Evolutionary conservation across 2,797 vertebrate genomes (phyloP), one percentile per base, ranked within the genome.

Genomic region (Chrysolophus pictus): DNA sequence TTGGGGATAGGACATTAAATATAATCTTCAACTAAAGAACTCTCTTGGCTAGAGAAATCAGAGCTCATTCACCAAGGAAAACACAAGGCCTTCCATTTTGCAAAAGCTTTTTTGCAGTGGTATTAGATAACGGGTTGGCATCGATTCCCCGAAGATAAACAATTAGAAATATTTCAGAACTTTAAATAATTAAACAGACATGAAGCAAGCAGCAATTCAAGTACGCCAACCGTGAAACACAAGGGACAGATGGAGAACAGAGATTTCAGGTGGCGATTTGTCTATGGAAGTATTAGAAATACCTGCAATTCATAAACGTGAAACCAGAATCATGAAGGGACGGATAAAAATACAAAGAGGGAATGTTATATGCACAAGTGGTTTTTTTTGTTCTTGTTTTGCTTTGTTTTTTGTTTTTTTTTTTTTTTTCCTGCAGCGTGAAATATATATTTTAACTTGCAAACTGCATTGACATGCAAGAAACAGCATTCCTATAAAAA

Each of bases 181-280:
- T 53, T 84, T 58, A 87, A 92, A 88, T 83, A 83, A 90, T 74
- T 90, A 76, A 85, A 80, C 59, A 85, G 91, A 91, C 67, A 78
- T 82, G 72, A 91, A 85, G 28, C 15, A 81, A 95, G 23, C 41
- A 91, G 42, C 16, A 47, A 79, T 86, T 62, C 77, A 63, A 80
- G n/a, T 28, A 65, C 11, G 17, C 24, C 64, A 93, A 69, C n/a
- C 62, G 51, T 75, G 91, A 95, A 91, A 93, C 62, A 41, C 31
- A 80, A 70, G 47, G 49, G 75, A 91, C 24, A 44, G 80, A 63
- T 51, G 23, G 49, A 74, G 37, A 83, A 62, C 33, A 80, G 72
- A 74, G 14, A 11, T 74, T 93, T 88, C 78, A 87, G 53, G 68
- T 67, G 12, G 17, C 83, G 16, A 76, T 51, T 14, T 44, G 14